These are phyloP conservation scores for Tuta absoluta DNA, from an alignment of 2,888 invertebrate species.

Conservation along the genomic window DNA sequence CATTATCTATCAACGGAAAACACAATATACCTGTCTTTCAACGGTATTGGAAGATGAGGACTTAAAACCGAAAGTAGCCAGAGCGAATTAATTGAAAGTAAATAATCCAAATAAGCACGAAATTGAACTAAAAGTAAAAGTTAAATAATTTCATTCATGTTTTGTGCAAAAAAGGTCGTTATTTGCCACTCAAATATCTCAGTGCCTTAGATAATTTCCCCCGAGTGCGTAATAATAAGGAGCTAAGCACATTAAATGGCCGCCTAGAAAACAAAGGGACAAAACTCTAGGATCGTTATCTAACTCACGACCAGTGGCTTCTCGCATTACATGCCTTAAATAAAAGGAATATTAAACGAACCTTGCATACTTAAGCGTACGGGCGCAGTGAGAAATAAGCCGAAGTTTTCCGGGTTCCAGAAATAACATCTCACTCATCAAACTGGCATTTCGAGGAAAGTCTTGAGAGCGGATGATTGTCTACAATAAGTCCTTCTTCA, in stretches of 20 bases:
- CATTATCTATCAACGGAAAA: too few relatives aligned
- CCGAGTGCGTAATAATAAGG: conserved; percentile 7
- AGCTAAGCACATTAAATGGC: conserved; percentile 7
- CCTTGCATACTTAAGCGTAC: conserved; percentile 12
- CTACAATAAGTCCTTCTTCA: neutral
- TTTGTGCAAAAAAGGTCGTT: too few relatives aligned
- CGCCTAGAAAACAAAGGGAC: conserved; percentile 36
- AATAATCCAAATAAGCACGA: too few relatives aligned
- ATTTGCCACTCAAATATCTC: too few relatives aligned
- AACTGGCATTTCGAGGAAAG: neutral
- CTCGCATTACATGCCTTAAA: conserved; percentile 17
- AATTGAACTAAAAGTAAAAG: too few relatives aligned
- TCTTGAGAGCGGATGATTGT: neutral
- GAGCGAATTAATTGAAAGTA: too few relatives aligned
- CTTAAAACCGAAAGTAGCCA: too few relatives aligned
- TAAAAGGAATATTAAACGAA: conserved; percentile 16
- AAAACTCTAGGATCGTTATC: conserved; percentile 41
- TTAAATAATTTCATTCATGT: too few relatives aligned
- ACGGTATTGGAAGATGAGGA: too few relatives aligned
- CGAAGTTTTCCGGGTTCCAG: conserved; percentile 5
- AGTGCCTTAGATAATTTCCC: too few relatives aligned
- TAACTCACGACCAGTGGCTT: conserved; percentile 43
- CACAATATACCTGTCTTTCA: too few relatives aligned
- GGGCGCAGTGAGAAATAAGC: neutral
- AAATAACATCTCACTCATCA: neutral